Base-by-base conservation (phyloP, 2,888 invertebrate species). In the Leucozona laternaria region DNA sequence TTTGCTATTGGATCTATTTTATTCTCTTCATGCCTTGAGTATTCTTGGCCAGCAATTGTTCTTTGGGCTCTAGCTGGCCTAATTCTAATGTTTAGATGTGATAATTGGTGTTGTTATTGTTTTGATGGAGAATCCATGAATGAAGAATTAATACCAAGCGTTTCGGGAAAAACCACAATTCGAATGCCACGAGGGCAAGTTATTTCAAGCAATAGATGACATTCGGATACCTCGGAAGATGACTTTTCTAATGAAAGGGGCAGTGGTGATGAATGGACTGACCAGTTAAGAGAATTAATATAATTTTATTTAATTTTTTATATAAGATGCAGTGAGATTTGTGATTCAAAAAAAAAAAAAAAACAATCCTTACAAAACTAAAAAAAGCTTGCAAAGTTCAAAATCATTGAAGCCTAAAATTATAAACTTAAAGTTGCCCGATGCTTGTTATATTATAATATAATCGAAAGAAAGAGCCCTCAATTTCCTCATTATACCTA, bases 211-310 rank as follows among this genome's bases (percentile, higher is more conserved):
- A 83, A 90, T n/a, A 92, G 93, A 91, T 93, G 93, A 93, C 93
- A 93, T 76, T 91, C 91, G 17, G 92, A 92, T 88, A 92, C 92
- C 89, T 92, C 93, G 70, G 91, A 91, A 88, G 91, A 91, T 89
- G 92, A 92, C 81, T 89, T 91, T 70, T 91, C 91, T 85, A 91
- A 92, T 87, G 93, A 93, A 86, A 89, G 89, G 53, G 89, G 88
- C 55, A 88, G 89, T 17, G 89, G 89, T 64, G 90, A 90, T 55
- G 90, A 90, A 85, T 90, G 90, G 90, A 89, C 89, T 72, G 90
- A 90, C 28, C 90, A 84, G 85, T 40, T 86, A 28, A 82, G 78
- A 66, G 86, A 86, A 55, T 77, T 86, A 66, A 86, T 86, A 45
- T 86, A 58, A 86, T 53, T 10, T 10, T 22, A 3, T 11, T 10